These are phyloP conservation scores for Temnothorax curvispinosus DNA, from an alignment of 1,140 invertebrate species.

Conservation along the genomic window DNA sequence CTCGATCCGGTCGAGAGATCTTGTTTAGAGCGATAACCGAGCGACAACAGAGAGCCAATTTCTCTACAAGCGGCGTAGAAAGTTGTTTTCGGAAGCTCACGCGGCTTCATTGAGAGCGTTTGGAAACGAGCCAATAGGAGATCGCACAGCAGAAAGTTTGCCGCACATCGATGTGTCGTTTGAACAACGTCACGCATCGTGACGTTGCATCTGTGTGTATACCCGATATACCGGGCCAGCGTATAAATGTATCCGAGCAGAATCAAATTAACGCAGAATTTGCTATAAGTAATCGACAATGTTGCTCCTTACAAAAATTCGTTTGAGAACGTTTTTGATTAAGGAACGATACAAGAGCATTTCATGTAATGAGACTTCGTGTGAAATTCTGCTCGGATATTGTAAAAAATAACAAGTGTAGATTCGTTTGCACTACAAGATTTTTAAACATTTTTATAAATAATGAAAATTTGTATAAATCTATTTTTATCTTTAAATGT, in stretches of 20 bases:
- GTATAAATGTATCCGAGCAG: constrained; percentile 46
- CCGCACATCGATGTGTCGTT: constrained; percentile 51
- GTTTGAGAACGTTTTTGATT: background rate
- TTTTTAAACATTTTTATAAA: background rate
- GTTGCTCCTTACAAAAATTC: background rate
- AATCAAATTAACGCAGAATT: constrained; percentile 39
- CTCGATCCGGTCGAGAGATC: constrained; percentile 3
- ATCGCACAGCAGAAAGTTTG: constrained; percentile 69
- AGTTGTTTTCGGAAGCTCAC: constrained; percentile 54
- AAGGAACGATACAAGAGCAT: background rate
- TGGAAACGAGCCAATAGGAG: constrained; percentile 74
- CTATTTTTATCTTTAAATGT: background rate
- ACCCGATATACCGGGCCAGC: constrained; percentile 42
- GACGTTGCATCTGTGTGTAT: constrained; percentile 58
- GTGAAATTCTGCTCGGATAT: constrained; percentile 20
- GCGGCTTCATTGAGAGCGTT: constrained; percentile 70
- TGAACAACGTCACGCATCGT: constrained; percentile 62
- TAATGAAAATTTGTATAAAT: background rate
- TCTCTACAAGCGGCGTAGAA: constrained; percentile 42
- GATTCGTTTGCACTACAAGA: constrained; percentile 31
- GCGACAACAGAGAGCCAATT: constrained; percentile 27
- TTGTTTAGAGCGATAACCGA: constrained; percentile 11
- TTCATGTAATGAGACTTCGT: background rate
- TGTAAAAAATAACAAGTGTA: background rate
- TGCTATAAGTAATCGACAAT: background rate